Evolutionary conservation across 2,113 vertebrate species (phyloP), one percentile per base, ranked within the genome.

Genomic region (Tupaia chinensis): DNA sequence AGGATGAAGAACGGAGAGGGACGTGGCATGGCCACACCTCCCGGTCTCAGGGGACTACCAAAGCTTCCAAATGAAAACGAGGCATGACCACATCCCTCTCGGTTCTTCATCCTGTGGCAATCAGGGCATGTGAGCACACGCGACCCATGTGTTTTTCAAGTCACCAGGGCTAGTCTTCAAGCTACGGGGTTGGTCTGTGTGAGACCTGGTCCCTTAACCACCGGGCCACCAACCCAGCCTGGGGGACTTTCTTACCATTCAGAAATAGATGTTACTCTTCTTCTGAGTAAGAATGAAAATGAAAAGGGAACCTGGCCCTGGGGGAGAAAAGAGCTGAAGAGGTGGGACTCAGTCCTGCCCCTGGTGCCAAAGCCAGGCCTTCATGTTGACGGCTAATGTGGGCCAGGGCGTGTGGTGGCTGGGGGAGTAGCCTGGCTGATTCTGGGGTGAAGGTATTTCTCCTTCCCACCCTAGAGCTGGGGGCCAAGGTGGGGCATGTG

Each of bases 211-310:
- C 44, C 44, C 44, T 44, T 44, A 44, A 44, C 44, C 44, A 44
- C 44, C 44, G 44, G 44, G 44, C 44, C 44, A 44, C 44, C 44
- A 44, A 44, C 3, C 5, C 11, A 7, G 3, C 4, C 54, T 27
- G 76, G n/a, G 7, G 61, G 7, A 15, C 34, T 44, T 53, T 82
- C 54, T 81, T 17, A 53, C 79, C 8, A 32, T 63, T 81, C 34
- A 81, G 58, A 87, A 78, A 56, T 60, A 74, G 74, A 83, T 85
- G 29, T 22, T 94, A 25, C 63, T 95, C n/a, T 54, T 72, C 73
- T 69, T 74, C 56, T 79, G 11, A 87, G 76, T 3, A 12, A 74
- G 76, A 74, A 65, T 4, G 34, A 65, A 87, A 94, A 70, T 69
- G 32, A 87, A 94, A 70, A 74, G 32, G n/a, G 54, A 83, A 20